Conservation (phyloP, 64 coral and sea anemone genomes). For the Anthopleura sola region DNA sequence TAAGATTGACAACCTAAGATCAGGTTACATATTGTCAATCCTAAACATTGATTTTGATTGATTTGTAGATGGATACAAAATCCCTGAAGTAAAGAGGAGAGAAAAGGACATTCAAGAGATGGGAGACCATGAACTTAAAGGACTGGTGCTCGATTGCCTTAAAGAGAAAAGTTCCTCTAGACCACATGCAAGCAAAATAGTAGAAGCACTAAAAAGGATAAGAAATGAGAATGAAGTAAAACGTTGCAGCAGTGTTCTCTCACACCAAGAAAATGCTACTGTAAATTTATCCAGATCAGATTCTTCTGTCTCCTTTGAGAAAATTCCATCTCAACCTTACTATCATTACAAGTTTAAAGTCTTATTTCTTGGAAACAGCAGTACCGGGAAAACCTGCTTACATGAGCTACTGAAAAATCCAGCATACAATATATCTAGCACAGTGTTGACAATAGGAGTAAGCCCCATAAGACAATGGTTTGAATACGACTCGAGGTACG, state of each 20-base stretch:
- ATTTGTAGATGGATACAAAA: conserved; percentile 21
- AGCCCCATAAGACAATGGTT: background rate
- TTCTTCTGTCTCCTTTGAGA: background rate
- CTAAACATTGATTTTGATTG: background rate
- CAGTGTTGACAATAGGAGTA: background rate
- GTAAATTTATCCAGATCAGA: background rate
- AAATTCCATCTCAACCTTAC: background rate
- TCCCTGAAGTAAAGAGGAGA: conserved; percentile 21
- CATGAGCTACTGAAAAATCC: conserved; percentile 12
- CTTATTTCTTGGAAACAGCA: background rate
- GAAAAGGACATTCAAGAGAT: conserved; percentile 24
- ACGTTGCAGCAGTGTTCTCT: background rate
- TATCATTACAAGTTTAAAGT: conserved; percentile 8
- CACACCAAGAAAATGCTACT: background rate
- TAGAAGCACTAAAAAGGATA: background rate
- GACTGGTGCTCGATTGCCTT: conserved; percentile 21
- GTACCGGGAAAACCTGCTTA: conserved; percentile 24
- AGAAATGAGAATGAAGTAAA: background rate
- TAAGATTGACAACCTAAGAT: no score
- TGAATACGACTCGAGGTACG: background rate
- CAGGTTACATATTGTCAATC: background rate
- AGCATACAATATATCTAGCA: background rate
- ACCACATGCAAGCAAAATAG: conserved; percentile 16
- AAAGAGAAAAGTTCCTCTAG: conserved; percentile 11
- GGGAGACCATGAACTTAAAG: conserved; percentile 17